A percentile compares a stretch with the other conserved stretches of the same genome.
phyloP scores from a whole-genome alignment of 2,888 invertebrate species.

The Perizoma flavofasciatum region DNA sequence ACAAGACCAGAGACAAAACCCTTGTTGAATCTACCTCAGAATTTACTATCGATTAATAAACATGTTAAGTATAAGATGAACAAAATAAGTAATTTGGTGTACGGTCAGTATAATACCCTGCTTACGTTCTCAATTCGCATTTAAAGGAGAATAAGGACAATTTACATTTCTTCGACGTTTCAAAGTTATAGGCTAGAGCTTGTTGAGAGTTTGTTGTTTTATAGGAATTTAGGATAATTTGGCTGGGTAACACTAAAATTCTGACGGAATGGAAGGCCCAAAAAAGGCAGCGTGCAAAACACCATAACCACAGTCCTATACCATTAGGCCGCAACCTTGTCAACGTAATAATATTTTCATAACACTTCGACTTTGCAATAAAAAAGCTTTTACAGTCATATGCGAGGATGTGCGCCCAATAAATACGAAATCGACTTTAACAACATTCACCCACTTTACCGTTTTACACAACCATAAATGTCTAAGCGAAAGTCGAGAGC shows the following conservation, averaged over 20 bases:
- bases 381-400: slow-evolving; percentile 41
- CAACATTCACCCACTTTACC: slow-evolving; percentile 42
- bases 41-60: neutral
- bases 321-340: slow-evolving; percentile 9
- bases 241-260: no score
- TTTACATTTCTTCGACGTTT: no score
- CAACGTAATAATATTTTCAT: slow-evolving; percentile 28
- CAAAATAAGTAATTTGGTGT: no score
- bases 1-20: neutral
- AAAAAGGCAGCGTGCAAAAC: no score
- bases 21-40: neutral
- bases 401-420: slow-evolving; percentile 44
- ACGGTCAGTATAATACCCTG: no score
- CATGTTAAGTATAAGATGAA: neutral
- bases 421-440: slow-evolving; percentile 50
- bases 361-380: slow-evolving; percentile 35
- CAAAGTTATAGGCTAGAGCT: no score
- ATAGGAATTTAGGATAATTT: no score
- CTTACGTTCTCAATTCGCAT: no score
- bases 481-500: slow-evolving; percentile 48
- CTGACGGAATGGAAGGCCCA: no score
- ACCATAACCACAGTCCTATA: no score
- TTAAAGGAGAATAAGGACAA: no score
- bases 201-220: no score
- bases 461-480: slow-evolving; percentile 48